phyloP scores from a whole-genome alignment of 2,113 vertebrate species.

The Pachypanchax playfairii region DNA sequence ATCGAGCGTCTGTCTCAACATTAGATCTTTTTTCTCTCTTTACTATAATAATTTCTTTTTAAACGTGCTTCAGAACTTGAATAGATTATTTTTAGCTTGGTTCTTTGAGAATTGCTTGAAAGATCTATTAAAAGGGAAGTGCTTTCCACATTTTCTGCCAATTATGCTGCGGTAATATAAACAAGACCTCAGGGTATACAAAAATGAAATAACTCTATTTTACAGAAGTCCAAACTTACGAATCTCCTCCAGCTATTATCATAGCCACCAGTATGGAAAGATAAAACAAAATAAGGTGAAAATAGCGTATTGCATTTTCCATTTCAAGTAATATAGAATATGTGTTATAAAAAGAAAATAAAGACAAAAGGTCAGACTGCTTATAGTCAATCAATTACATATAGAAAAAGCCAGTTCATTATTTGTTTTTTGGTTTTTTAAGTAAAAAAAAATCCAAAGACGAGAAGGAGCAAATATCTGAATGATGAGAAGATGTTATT shows the following conservation, averaged over 20 bases:
- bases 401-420: too few relatives aligned
- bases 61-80: background rate
- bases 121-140: conserved; percentile 27
- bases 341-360: background rate
- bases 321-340: background rate
- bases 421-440: too few relatives aligned
- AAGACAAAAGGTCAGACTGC: background rate
- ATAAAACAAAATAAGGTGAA: conserved; percentile 4
- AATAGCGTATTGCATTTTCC: background rate
- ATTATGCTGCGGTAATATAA: conserved; percentile 41
- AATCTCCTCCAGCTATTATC: conserved; percentile 6
- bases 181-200: conserved; percentile 27
- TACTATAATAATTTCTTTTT: conserved; percentile 18
- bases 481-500: too few relatives aligned
- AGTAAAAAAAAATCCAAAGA: too few relatives aligned
- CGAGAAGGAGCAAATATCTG: too few relatives aligned
- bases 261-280: background rate
- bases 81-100: conserved; percentile 13
- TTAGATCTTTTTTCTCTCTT: background rate
- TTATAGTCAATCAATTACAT: too few relatives aligned
- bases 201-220: conserved; percentile 3
- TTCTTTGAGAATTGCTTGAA: conserved; percentile 25
- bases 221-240: conserved; percentile 24
- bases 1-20: background rate
- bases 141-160: conserved; percentile 36